Evolutionary conservation across 2,888 invertebrate species (phyloP), one percentile per base, ranked within the genome.

Genomic region (Orthosia cruda): DNA sequence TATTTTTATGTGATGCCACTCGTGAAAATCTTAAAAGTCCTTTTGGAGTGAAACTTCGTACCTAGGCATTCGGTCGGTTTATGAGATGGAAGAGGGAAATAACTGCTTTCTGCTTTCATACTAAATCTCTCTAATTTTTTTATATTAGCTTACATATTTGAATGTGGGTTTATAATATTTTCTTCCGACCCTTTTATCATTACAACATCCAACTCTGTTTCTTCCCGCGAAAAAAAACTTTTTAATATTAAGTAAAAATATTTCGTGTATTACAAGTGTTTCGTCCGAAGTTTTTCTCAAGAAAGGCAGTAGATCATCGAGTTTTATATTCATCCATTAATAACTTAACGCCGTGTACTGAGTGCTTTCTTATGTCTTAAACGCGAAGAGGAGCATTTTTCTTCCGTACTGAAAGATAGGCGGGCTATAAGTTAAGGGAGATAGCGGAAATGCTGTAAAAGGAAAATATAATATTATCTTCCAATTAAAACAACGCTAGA

Each of bases 301-400:
- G 80, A 84, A 83, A 89, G 74, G 84, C 88, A 81, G 88, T 88
- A 87, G 85, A 89, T 92, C 91, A 90, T 89, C 86, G 89, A 90
- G 88, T 90, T 93, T 91, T 93, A 91, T 92, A 92, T 92, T 91
- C 90, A 84, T 88, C 91, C 92, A 93, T 94, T 93, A 93, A 92
- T 90, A 91, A 89, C 88, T 90, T 91, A 90, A 91, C 87, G 88
- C 89, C 82, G 79, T 83, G 84, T 89, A 88, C 90, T 88, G 89
- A 94, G 93, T 92, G 94, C 93, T 93, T 93, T 94, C 91, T 91
- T 91, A 85, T 93, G 93, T 93, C 90, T 91, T 89, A 86, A 90
- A 88, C 85, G 87, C 73, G 79, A 87, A 82, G 83, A 87, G 82
- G 86, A 89, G 89, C 87, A 91, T 91, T 92, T 89, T 90, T 91